Conservation (phyloP, 2,113 vertebrate species). For the Kryptolebias marmoratus region DNA sequence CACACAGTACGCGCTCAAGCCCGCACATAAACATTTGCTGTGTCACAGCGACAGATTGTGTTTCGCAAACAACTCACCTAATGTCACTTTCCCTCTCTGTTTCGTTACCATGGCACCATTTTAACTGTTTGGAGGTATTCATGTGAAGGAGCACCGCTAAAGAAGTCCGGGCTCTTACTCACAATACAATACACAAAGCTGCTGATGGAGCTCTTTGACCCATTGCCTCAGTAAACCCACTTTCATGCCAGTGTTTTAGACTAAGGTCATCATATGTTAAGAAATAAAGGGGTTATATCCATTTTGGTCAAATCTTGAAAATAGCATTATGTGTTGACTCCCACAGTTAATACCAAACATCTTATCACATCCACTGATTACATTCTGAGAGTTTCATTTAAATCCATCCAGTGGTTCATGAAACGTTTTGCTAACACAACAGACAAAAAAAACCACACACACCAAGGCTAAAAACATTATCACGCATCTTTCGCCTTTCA, state of each 20-base stretch:
- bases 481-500: no score
- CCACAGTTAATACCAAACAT: no score
- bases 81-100: constrained; percentile 51
- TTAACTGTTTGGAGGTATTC: constrained; percentile 56
- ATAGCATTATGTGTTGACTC: no score
- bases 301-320: no score
- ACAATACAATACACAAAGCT: constrained; percentile 51
- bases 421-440: no score
- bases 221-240: constrained; percentile 39
- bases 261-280: no score
- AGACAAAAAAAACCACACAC: no score
- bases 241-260: constrained; percentile 31
- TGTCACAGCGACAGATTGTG: constrained; percentile 27
- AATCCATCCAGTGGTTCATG: no score
- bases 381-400: no score
- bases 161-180: constrained; percentile 55
- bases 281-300: no score
- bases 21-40: constrained; percentile 30
- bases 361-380: no score
- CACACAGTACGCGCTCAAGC: constrained; percentile 16
- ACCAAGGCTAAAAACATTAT: no score
- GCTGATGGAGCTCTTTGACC: constrained; percentile 57
- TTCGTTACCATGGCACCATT: constrained; percentile 62
- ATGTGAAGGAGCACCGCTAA: constrained; percentile 44
- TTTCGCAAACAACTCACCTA: constrained; percentile 47